Conservation (phyloP, 2,113 vertebrate genomes). For the Centropus bengalensis region DNA sequence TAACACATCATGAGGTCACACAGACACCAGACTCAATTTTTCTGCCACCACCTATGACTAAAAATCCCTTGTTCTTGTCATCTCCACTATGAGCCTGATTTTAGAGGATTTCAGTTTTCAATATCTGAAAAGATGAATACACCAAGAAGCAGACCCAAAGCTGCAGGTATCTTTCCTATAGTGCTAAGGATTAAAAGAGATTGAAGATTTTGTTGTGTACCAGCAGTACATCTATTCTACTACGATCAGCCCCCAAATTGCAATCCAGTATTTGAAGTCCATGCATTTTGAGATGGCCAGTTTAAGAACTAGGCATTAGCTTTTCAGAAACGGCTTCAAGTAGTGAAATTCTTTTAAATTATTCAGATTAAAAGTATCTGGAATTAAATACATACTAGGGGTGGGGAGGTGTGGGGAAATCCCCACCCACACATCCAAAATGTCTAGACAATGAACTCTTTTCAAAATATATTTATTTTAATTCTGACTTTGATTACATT, state of each 20-base stretch:
- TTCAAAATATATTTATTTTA: neutral
- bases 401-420: neutral
- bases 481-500: neutral
- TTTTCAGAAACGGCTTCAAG: neutral
- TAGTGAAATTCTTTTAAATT: neutral
- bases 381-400: neutral
- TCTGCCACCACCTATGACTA: neutral
- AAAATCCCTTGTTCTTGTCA: neutral
- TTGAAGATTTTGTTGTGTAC: neutral
- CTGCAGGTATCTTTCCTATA: neutral
- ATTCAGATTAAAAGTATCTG: neutral
- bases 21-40: neutral
- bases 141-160: neutral
- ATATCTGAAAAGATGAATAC: neutral
- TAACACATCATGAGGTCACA: neutral
- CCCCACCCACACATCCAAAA: accelerated
- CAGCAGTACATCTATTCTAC: neutral
- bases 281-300: neutral
- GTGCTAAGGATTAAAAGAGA: neutral
- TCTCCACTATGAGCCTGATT: neutral
- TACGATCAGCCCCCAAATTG: neutral
- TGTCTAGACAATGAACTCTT: neutral
- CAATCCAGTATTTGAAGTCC: neutral
- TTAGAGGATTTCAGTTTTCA: neutral
- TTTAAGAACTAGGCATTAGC: neutral